Base-by-base conservation (phyloP, 2,888 invertebrate genomes). In the Timema cristinae region DNA sequence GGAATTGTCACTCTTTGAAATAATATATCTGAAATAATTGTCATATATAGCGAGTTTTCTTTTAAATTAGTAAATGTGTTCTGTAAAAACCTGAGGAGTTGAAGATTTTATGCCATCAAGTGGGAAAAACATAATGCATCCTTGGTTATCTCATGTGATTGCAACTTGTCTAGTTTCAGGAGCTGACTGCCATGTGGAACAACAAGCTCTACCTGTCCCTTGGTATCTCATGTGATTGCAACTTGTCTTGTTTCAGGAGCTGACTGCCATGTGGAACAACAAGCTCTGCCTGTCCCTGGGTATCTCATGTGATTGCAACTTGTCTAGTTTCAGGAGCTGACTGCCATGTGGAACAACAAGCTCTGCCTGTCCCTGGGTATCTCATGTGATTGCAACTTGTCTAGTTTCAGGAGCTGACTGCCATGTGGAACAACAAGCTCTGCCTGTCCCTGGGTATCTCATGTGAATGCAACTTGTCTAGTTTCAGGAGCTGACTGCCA, bases 221-320 rank as follows among this genome's bases (percentile, higher is more conserved):
- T 13, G 81, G 86, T 81, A 79, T 97, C 73, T 94, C 95, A 0
- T 94, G 94, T 32, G 32, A 32, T 4, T 32, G 4, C 32, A 32
- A 1, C 32, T 32, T 32, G 32, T 32, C 32, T 32, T 32, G 32
- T 32, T 32, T 6, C 80, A 88, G 77, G 85, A 86, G 71, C 82
- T 92, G 59, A 81, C 90, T 1, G 81, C 82, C 48, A 79, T 86
- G 66, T 91, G 91, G 91, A 89, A 90, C 78, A n/a, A n/a, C n/a
- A 75, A 78, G 6, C 82, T 82, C 9, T 85, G 88, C 48, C 76
- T 80, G 6, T 78, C 82, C 13, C 79, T 86, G n/a, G 81, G 86
- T 81, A 79, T 97, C 73, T 94, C 95, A 0, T 94, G 94, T 32
- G 32, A 32, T 4, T 32, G 4, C 32, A 32, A 32, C 32, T 32